phyloP scores from a whole-genome alignment of 2,888 invertebrate species.

The Prionchulus punctatus region DNA sequence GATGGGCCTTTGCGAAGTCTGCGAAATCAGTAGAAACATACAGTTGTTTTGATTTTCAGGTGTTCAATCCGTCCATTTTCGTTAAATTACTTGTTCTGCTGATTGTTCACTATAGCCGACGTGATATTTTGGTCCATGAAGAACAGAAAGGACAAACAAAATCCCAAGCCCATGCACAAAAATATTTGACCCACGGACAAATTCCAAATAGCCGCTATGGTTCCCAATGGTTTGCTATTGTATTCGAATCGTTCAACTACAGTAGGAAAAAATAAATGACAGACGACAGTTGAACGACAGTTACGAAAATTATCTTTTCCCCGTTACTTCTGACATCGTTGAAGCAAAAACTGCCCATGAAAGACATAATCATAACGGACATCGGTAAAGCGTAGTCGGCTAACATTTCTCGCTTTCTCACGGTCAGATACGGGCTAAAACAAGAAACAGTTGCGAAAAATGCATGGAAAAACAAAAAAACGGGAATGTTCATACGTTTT shows the following conservation, averaged over 20 bases:
- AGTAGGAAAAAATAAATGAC: slow-evolving; percentile 16
- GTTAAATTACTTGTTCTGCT: slow-evolving; percentile 42
- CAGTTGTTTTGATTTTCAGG: too few relatives aligned
- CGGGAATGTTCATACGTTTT: slow-evolving; percentile 39
- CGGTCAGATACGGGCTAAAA: slow-evolving; percentile 40
- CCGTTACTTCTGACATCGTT: slow-evolving; percentile 40
- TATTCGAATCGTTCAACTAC: slow-evolving; percentile 42
- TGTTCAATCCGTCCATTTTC: too few relatives aligned
- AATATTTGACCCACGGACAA: slow-evolving; percentile 36
- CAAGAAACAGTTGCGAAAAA: neutral
- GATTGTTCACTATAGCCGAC: slow-evolving; percentile 45
- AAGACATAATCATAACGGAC: slow-evolving; percentile 44
- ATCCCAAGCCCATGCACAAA: slow-evolving; percentile 42
- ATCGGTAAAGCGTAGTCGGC: slow-evolving; percentile 47
- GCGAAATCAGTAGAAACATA: too few relatives aligned
- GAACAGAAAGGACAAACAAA: slow-evolving; percentile 45
- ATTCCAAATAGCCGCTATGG: slow-evolving; percentile 36
- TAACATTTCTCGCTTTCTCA: slow-evolving; percentile 43
- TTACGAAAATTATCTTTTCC: too few relatives aligned
- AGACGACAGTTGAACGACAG: neutral
- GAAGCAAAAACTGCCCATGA: slow-evolving; percentile 44
- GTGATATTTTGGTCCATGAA: slow-evolving; percentile 50
- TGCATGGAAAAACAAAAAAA: neutral
- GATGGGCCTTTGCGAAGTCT: slow-evolving; percentile 41
- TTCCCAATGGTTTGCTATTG: slow-evolving; percentile 25